phyloP scores from a whole-genome alignment of 2,797 vertebrate species.

The Peromyscus melanophrys region DNA sequence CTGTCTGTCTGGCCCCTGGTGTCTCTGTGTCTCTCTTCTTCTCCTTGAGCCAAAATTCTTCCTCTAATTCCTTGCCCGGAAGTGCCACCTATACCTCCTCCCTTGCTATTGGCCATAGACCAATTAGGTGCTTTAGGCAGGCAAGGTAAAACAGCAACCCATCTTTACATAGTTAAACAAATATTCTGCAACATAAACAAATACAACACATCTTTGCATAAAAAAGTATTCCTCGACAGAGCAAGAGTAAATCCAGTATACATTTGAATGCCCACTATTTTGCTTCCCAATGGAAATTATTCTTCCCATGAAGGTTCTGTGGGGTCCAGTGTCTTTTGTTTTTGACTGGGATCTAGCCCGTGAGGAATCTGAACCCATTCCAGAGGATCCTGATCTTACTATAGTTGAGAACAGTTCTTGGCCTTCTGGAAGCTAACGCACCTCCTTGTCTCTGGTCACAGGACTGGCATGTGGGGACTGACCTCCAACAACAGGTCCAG shows the following conservation, averaged over 20 bases:
- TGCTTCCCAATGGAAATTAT: not conserved
- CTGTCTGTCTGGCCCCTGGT: not conserved
- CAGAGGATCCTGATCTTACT: not conserved
- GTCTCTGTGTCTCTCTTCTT: too few species aligned
- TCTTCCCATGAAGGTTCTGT: not conserved
- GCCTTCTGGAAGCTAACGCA: not conserved
- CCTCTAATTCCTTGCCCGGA: not conserved
- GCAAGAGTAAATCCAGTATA: not conserved
- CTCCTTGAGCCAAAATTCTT: not conserved
- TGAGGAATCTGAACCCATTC: not conserved
- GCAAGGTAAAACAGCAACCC: not conserved
- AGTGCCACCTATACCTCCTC: not conserved
- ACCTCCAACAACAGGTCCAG: slow-evolving; percentile 76
- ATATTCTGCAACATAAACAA: not conserved
- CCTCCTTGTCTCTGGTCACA: slow-evolving; percentile 57
- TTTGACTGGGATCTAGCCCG: not conserved
- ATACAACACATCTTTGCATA: not conserved
- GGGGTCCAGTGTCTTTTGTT: not conserved
- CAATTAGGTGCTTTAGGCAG: not conserved
- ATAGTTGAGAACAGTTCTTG: not conserved
- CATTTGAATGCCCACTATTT: not conserved
- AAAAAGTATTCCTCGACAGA: not conserved
- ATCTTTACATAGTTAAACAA: not conserved
- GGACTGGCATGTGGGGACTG: slow-evolving; percentile 62
- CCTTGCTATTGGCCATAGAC: not conserved